A percentile compares a stretch with the other conserved stretches of the same genome.
These are phyloP conservation scores for Fundulus diaphanus DNA, from an alignment of 2,797 vertebrate species.

Conservation along the genomic window DNA sequence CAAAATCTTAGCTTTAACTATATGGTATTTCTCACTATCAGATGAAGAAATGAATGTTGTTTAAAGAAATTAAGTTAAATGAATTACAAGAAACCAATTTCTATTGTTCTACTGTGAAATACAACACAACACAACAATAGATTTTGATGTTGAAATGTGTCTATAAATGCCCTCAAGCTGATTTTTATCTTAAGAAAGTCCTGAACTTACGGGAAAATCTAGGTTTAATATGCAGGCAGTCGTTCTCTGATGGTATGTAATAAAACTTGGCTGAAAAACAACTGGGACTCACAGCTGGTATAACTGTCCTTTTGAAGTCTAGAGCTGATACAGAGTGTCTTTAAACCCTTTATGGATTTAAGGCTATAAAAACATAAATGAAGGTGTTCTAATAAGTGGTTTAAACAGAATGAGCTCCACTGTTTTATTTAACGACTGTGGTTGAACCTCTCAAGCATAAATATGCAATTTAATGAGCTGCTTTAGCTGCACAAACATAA, in stretches of 20 bases:
- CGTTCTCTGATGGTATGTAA: neutral
- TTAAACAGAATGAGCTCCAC: constrained; percentile 37
- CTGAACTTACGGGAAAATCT: neutral
- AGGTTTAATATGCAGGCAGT: neutral
- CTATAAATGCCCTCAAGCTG: neutral
- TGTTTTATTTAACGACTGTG: constrained; percentile 43
- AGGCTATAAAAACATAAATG: constrained; percentile 45
- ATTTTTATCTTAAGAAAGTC: neutral
- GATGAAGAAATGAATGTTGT: neutral
- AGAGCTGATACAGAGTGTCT: constrained; percentile 22
- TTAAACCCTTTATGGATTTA: constrained; percentile 46
- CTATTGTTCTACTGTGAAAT: neutral
- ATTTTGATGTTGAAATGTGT: neutral
- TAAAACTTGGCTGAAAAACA: constrained; percentile 14
- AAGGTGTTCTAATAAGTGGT: constrained; percentile 43
- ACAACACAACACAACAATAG: neutral
- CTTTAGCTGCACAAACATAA: constrained; percentile 50
- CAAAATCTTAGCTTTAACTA: too few relatives aligned
- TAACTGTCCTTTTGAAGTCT: constrained; percentile 20
- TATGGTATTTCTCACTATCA: neutral
- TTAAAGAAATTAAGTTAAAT: neutral
- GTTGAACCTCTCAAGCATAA: constrained; percentile 40
- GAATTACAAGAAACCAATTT: neutral
- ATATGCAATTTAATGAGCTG: constrained; percentile 54
- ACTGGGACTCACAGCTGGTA: neutral